Percentiles rank a stretch among this genome's conserved stretches.
Conservation (phyloP, 2,888 invertebrate species). For the Argyra leucocephala region DNA sequence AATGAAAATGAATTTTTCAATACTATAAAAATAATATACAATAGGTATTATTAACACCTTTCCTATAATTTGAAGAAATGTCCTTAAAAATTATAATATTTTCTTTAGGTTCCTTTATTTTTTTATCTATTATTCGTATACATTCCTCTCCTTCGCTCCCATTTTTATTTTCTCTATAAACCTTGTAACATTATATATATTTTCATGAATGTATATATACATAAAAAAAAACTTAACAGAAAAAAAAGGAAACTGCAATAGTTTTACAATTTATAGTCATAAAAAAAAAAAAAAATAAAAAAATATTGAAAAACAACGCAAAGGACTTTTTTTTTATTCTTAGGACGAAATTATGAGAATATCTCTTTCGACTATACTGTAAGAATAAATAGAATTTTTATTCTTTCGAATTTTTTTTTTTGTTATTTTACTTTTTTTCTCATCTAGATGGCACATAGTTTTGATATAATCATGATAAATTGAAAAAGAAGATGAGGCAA, state of each 20-base stretch:
- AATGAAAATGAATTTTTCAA: too few species aligned
- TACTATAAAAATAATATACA: too few species aligned
- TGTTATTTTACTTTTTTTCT: neutral
- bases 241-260: neutral
- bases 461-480: constrained; percentile 6
- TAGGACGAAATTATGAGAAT: neutral
- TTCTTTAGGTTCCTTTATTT: too few species aligned
- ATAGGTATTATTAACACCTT: too few species aligned
- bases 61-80: too few species aligned
- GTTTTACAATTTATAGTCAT: neutral
- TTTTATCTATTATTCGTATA: too few species aligned
- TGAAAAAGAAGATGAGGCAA: neutral
- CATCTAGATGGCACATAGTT: neutral
- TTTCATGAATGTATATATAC: neutral
- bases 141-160: too few species aligned
- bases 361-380: neutral
- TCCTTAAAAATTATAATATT: too few species aligned
- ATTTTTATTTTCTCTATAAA: too few species aligned
- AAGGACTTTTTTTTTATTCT: neutral
- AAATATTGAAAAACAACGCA: neutral
- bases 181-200: too few species aligned
- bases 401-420: neutral
- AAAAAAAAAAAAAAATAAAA: neutral
- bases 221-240: neutral
- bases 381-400: neutral